Conservation (phyloP, 2,797 vertebrate species). For the Myiothlypis coronata region DNA sequence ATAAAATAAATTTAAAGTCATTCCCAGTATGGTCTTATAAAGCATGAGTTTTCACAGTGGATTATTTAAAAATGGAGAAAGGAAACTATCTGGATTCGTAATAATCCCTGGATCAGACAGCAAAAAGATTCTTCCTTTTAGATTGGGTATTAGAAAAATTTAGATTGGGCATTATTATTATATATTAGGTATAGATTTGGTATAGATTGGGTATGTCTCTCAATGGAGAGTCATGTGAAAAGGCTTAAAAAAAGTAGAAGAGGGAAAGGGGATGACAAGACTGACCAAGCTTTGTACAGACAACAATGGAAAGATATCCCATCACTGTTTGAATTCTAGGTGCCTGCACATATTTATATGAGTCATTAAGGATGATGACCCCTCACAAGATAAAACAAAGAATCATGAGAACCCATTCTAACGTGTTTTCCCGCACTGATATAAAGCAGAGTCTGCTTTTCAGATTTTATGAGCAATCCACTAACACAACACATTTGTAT, state of each 20-base stretch:
- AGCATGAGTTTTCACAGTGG: neutral
- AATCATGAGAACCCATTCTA: neutral
- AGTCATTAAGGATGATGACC: neutral
- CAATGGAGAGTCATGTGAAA: neutral
- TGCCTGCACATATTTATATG: neutral
- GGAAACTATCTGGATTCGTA: neutral
- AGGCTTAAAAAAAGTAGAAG: neutral
- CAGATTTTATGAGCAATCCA: neutral
- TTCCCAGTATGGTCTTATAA: neutral
- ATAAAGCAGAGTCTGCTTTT: neutral
- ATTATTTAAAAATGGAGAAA: neutral
- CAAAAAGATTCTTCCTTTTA: neutral
- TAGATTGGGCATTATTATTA: too few relatives aligned
- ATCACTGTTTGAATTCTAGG: neutral
- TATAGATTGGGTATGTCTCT: too few relatives aligned
- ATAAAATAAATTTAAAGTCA: neutral
- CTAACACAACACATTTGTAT: neutral
- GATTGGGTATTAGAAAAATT: too few relatives aligned
- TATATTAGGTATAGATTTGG: too few relatives aligned
- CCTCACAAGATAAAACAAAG: neutral
- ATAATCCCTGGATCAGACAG: neutral
- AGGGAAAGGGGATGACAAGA: neutral
- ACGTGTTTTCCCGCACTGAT: neutral
- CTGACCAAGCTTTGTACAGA: neutral
- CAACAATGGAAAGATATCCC: neutral